A percentile compares a stretch with the other conserved stretches of the same genome.
These are phyloP conservation scores for Hymenochirus boettgeri DNA, from an alignment of 2,113 vertebrate genomes.

Conservation along the genomic window DNA sequence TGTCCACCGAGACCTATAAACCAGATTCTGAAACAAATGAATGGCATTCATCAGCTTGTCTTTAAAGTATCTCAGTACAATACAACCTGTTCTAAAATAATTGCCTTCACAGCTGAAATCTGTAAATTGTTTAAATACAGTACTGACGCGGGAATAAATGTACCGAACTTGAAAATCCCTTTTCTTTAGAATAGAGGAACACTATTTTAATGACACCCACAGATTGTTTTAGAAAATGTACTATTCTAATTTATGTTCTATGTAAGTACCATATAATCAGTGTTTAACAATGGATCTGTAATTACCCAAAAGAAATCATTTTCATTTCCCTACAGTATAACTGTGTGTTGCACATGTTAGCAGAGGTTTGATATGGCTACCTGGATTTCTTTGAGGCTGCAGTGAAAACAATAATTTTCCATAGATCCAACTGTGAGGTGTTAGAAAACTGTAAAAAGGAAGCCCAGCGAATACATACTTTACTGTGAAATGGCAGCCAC, in stretches of 20 bases:
- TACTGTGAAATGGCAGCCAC: constrained; percentile 3
- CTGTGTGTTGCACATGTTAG: neutral
- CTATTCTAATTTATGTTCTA: neutral
- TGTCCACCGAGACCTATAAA: no score
- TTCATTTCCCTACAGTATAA: neutral
- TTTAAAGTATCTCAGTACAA: no score
- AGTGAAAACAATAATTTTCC: constrained; percentile 44
- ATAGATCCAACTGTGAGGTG: constrained; percentile 30
- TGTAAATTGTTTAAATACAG: no score
- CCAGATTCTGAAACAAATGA: no score
- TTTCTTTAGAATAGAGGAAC: no score
- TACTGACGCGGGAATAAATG: no score
- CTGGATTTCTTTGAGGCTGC: constrained; percentile 17
- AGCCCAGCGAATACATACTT: constrained; percentile 28
- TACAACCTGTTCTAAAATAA: no score
- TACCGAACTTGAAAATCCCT: no score
- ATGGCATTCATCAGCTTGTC: no score
- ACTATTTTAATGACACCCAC: neutral
- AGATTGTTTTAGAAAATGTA: neutral
- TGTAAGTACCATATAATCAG: constrained; percentile 13
- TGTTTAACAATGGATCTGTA: neutral
- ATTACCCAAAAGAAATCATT: constrained; percentile 2
- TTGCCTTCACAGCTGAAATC: no score
- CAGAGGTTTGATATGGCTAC: constrained; percentile 16
- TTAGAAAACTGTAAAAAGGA: constrained; percentile 12